Conservation (phyloP, 2,888 invertebrate genomes). For the Quadroppia sp. region DNA sequence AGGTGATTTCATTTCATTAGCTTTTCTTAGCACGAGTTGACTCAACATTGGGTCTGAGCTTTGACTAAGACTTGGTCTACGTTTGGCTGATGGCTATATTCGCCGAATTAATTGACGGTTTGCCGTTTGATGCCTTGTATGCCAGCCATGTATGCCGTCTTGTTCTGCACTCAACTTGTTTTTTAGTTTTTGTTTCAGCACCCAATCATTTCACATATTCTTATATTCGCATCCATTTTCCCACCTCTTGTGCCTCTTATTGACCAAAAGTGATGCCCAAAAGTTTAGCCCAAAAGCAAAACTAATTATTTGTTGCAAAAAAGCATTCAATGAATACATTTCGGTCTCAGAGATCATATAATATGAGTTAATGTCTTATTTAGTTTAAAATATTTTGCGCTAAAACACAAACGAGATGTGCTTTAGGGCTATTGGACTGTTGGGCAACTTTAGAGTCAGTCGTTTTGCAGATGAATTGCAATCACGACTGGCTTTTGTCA, state of each 20-base stretch:
- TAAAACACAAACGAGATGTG: background rate
- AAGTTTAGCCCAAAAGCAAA: constrained; percentile 7
- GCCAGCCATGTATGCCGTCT: background rate
- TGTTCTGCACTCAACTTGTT: constrained; percentile 28
- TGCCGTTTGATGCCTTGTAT: constrained; percentile 14
- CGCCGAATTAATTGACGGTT: constrained; percentile 31
- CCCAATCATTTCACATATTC: constrained; percentile 14
- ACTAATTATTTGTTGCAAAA: constrained; percentile 12
- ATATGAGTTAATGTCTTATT: constrained; percentile 29
- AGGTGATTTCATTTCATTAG: constrained; percentile 36
- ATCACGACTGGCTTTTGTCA: constrained; percentile 4
- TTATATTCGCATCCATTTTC: constrained; percentile 5
- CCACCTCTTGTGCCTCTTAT: constrained; percentile 32
- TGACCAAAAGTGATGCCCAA: constrained; percentile 25
- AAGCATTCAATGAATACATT: constrained; percentile 8
- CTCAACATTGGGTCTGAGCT: constrained; percentile 4
- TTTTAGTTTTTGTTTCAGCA: constrained; percentile 26
- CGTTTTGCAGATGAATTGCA: background rate
- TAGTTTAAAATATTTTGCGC: background rate
- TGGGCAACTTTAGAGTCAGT: background rate
- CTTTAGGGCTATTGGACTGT: background rate
- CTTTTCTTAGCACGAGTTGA: constrained; percentile 30
- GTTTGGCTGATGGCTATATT: constrained; percentile 29
- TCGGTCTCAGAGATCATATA: background rate
- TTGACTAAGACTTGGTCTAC: background rate